Base-by-base conservation (phyloP, 2,888 invertebrate genomes). In the Xanthia icteritia region DNA sequence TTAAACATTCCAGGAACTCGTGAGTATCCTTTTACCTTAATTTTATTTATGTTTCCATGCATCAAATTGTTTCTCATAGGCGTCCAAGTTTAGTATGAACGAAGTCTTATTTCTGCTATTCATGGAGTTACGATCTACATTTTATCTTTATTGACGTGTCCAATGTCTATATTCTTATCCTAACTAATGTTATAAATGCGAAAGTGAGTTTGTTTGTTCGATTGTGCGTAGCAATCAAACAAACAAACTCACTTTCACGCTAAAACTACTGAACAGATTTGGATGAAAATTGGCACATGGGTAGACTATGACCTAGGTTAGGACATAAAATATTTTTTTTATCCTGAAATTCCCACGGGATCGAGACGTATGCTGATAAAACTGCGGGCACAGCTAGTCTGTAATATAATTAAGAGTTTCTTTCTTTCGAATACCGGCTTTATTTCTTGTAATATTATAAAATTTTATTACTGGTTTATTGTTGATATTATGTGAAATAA, bases 1-100 rank as follows among this genome's bases (percentile, higher is more conserved):
- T 86, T 96, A 17, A 91, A 95, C 81, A 86, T 95, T 2, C 66
- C 73, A 5, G 91, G 91, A 15, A 87, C 77, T 61, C 77, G 95
- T 95, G 86, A 89, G 91, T 78, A 68, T 64, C 15, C 0, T 36
- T 23, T 54, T 36, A 5, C 4, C 3, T 15, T 45, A 15, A 48
- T 48, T n/a, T 68, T 5, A 17, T 20, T 77, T 27, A 2, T n/a
- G 1, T 31, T n/a, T 48, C 27, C 2, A 17, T 27, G 17, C 11
- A 17, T 54, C 15, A 17, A 23, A 45, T 45, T 54, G 11, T 76
- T 58, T 56, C 17, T 9, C n/a, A 2, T 17, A 36, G 1, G n/a
- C 13, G 5, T 36, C 15, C 2, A 71, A 31, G 15, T 31, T 45
- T 64, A 31, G 31, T 56, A 31, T 54, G 23, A 23, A 71, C 6